phyloP scores from a whole-genome alignment of 2,797 vertebrate genomes.

The Rhinoraja longicauda region DNA sequence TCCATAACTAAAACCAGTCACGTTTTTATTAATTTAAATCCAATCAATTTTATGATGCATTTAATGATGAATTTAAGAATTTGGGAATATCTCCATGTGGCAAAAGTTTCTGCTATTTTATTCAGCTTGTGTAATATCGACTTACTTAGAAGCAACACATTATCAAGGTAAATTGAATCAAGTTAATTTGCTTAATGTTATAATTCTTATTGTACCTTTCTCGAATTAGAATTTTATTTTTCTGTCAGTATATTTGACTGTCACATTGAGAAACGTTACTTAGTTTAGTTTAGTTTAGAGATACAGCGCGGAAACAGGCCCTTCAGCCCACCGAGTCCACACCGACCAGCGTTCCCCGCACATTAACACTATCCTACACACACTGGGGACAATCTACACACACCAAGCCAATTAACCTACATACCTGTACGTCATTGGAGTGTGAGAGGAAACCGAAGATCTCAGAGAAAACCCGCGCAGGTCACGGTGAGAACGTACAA shows the following conservation, averaged over 20 bases:
- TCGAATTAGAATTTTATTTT: neutral
- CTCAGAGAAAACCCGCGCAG: no score
- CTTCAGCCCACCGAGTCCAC: no score
- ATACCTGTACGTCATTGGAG: no score
- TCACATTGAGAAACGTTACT: neutral
- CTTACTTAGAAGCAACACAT: neutral
- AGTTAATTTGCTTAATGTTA: conserved; percentile 19
- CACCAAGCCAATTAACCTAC: no score
- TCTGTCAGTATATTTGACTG: neutral
- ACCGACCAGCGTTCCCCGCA: no score
- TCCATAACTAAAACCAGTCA: neutral
- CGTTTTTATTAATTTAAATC: conserved; percentile 30
- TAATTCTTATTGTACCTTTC: neutral
- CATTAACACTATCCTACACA: no score
- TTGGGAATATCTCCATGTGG: neutral
- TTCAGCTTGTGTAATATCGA: neutral
- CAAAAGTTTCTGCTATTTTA: neutral
- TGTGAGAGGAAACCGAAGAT: no score
- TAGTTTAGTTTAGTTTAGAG: no score
- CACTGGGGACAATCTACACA: no score
- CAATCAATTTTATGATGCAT: conserved; percentile 9
- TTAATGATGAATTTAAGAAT: neutral
- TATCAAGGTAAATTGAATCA: neutral
- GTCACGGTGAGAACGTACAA: no score
- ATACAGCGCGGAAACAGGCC: no score